Evolutionary conservation across 2,113 vertebrate genomes (phyloP).

Genomic region (Ophiodon elongatus): DNA sequence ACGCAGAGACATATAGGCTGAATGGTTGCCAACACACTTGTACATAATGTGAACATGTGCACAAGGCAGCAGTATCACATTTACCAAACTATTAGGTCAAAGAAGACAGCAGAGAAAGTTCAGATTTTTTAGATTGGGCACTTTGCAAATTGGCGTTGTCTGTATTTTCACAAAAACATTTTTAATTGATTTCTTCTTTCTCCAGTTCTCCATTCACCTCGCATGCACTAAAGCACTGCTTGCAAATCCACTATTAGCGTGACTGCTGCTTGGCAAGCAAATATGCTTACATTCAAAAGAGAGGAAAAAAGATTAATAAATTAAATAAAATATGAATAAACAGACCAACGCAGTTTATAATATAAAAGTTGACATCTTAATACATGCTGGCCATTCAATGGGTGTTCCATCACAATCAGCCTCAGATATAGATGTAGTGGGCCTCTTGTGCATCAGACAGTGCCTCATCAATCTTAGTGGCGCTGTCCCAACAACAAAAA

Average conservation of each 20-base stretch:
- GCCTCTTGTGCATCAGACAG: conserved; percentile 76
- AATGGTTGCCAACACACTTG: neutral
- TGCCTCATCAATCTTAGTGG: conserved; percentile 85
- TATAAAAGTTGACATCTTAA: conserved; percentile 82
- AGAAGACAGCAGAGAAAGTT: neutral
- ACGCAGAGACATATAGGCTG: neutral
- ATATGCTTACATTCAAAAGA: conserved; percentile 48
- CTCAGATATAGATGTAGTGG: conserved; percentile 84
- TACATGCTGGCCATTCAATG: conserved; percentile 81
- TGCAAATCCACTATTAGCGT: conserved; percentile 13
- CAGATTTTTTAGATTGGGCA: neutral
- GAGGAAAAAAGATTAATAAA: conserved; percentile 39
- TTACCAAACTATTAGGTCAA: neutral
- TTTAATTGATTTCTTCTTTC: neutral
- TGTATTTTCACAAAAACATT: neutral
- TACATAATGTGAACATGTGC: neutral
- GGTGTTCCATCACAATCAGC: conserved; percentile 86
- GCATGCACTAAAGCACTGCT: neutral
- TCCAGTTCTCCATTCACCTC: neutral
- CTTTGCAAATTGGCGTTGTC: neutral
- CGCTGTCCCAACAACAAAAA: conserved; percentile 80
- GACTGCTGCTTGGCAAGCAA: conserved; percentile 38
- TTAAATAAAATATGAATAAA: conserved; percentile 68
- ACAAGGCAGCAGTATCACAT: neutral
- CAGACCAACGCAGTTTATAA: conserved; percentile 72